Conservation (phyloP, 1,140 invertebrate genomes). For the Trichomalopsis sarcophagae region DNA sequence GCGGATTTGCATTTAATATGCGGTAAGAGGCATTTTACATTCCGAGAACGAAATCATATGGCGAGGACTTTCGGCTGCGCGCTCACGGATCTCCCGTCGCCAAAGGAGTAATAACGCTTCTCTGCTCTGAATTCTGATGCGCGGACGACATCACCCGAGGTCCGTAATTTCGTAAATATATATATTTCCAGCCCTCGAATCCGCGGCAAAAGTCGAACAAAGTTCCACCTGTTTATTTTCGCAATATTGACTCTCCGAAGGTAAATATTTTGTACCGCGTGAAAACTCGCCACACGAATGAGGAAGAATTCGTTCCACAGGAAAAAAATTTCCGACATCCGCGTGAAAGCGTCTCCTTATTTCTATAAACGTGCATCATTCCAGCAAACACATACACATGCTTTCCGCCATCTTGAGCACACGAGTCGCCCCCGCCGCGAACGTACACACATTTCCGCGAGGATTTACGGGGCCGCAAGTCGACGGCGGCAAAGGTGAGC, state of each 20-base stretch:
- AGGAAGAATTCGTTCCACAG: too few species aligned
- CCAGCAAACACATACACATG: not conserved
- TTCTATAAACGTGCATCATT: conserved; percentile 31
- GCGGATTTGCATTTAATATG: too few species aligned
- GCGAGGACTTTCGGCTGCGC: not conserved
- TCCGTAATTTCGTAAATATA: not conserved
- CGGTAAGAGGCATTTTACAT: not conserved
- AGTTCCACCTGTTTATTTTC: not conserved
- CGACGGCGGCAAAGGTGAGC: not conserved
- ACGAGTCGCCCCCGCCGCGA: not conserved
- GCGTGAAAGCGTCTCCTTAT: not conserved
- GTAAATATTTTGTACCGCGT: not conserved
- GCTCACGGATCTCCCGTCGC: too few species aligned
- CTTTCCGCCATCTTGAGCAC: not conserved
- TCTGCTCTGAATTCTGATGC: not conserved
- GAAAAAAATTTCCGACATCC: too few species aligned
- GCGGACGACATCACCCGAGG: not conserved
- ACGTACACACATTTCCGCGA: not conserved
- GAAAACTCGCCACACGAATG: too few species aligned
- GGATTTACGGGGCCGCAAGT: not conserved
- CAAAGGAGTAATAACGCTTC: not conserved
- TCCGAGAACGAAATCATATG: not conserved
- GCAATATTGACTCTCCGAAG: not conserved
- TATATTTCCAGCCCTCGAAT: not conserved
- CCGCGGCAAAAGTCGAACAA: not conserved